Conservation (phyloP, 2,113 vertebrate genomes). For the Dipodomys ordii region DNA sequence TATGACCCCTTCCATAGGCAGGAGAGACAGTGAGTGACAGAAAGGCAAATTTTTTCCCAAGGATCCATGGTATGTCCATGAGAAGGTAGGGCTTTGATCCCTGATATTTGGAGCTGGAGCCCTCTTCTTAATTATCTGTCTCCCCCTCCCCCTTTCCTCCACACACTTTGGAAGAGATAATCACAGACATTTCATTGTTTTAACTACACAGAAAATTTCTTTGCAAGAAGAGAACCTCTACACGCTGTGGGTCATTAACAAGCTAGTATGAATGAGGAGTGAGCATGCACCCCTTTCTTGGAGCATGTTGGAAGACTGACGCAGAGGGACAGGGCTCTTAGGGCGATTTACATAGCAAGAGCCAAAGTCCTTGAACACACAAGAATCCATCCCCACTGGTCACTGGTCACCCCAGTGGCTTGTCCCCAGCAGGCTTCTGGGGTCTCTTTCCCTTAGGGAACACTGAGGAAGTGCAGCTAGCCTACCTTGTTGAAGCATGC, state of each 20-base stretch:
- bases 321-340: too few relatives aligned
- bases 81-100: not conserved
- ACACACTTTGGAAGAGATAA: not conserved
- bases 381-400: not conserved
- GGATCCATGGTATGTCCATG: not conserved
- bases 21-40: not conserved
- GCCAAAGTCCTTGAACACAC: too few relatives aligned
- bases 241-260: not conserved
- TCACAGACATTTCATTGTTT: not conserved
- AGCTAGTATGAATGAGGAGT: too few relatives aligned
- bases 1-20: too few relatives aligned
- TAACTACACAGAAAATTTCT: not conserved
- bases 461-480: not conserved
- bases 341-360: too few relatives aligned
- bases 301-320: too few relatives aligned
- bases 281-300: too few relatives aligned
- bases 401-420: not conserved
- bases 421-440: not conserved
- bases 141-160: too few relatives aligned
- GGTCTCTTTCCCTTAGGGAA: not conserved
- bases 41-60: not conserved
- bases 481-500: not conserved
- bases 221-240: not conserved
- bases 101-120: not conserved
- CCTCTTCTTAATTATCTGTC: too few relatives aligned